A percentile compares a stretch with the other conserved stretches of the same genome.
Conservation (phyloP, 2,888 invertebrate species). For the Pollenia griseotomentosa region DNA sequence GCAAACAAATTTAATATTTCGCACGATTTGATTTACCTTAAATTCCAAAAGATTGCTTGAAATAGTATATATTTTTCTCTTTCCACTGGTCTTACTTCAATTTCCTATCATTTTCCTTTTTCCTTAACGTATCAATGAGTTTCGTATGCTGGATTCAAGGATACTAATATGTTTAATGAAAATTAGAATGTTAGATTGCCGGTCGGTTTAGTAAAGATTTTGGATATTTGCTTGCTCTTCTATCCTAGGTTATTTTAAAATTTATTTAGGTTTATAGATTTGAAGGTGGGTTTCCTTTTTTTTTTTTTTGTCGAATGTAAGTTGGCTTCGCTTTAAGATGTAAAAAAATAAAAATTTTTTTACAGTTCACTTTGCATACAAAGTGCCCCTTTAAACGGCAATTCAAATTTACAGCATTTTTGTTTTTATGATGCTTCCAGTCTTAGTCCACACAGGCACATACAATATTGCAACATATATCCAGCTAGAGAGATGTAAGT, state of each 20-base stretch:
- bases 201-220: background rate
- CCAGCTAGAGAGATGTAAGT: background rate
- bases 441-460: constrained; percentile 24
- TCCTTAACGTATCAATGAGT: constrained; percentile 39
- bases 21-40: constrained; percentile 74
- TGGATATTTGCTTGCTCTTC: constrained; percentile 23
- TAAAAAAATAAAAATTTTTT: constrained; percentile 75
- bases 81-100: constrained; percentile 7
- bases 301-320: background rate
- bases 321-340: constrained; percentile 34
- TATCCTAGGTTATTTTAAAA: constrained; percentile 11
- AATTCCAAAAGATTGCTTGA: constrained; percentile 20
- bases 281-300: constrained; percentile 2
- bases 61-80: constrained; percentile 22
- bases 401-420: constrained; percentile 47
- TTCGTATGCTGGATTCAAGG: constrained; percentile 34
- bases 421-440: constrained; percentile 36
- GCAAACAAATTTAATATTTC: constrained; percentile 41
- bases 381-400: constrained; percentile 80
- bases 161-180: constrained; percentile 65
- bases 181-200: constrained; percentile 44
- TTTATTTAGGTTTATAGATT: constrained; percentile 47
- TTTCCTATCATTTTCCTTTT: constrained; percentile 10
- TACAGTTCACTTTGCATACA: constrained; percentile 81
- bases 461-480: constrained; percentile 11